A percentile compares a stretch with the other conserved stretches of the same genome.
Evolutionary conservation across 2,888 invertebrate species (phyloP).

Genomic region (Ochlodes sylvanus): DNA sequence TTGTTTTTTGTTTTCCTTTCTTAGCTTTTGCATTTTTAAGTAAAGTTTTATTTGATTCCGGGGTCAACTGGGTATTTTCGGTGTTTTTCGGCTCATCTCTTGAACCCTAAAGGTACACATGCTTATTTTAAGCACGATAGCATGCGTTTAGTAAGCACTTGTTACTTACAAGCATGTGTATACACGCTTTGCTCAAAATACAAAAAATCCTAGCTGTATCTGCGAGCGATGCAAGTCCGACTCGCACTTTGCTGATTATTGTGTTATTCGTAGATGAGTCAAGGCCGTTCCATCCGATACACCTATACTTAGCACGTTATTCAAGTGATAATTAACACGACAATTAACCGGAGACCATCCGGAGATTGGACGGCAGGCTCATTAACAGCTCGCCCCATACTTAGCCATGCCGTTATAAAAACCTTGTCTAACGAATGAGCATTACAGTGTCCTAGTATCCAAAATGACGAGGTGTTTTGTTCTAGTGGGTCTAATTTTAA

Average conservation of each 20-base stretch:
- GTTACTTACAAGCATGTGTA: no score
- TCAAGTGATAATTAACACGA: not conserved
- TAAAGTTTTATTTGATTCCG: no score
- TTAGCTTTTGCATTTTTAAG: no score
- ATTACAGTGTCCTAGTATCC: not conserved
- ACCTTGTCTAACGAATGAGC: not conserved
- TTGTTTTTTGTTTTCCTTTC: no score
- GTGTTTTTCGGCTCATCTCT: no score
- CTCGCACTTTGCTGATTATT: not conserved
- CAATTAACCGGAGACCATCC: slow-evolving; percentile 6
- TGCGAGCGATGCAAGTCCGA: no score
- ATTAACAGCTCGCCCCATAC: slow-evolving; percentile 12
- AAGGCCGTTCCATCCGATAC: not conserved
- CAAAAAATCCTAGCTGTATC: no score
- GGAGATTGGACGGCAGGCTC: slow-evolving; percentile 1
- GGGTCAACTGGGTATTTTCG: no score
- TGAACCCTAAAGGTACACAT: no score
- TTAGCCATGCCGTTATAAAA: slow-evolving; percentile 31
- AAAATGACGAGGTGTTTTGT: slow-evolving; percentile 34
- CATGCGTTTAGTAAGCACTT: no score
- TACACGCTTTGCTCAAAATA: no score
- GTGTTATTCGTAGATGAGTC: not conserved
- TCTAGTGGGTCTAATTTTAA: slow-evolving; percentile 45
- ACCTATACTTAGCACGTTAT: not conserved
- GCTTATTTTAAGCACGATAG: no score